Percentiles rank a stretch among this genome's conserved stretches.
These are phyloP conservation scores for Oreohelix idahoensis DNA, from an alignment of 1,140 invertebrate species.

Conservation along the genomic window DNA sequence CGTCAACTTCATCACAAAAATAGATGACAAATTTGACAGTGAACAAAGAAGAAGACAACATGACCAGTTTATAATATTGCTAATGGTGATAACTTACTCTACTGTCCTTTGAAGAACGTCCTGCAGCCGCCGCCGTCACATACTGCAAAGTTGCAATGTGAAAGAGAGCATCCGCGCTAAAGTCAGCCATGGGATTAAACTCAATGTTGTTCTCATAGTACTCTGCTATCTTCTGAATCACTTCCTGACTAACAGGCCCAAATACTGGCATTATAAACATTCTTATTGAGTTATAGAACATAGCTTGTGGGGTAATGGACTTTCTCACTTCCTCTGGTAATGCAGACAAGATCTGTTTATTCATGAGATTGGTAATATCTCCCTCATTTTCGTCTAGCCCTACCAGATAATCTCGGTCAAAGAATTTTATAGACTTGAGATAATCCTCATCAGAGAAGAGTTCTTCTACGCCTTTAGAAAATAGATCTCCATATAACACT, in stretches of 20 bases:
- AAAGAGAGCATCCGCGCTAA: constrained; percentile 17
- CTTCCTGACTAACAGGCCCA: constrained; percentile 14
- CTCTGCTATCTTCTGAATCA: background rate
- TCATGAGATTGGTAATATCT: background rate
- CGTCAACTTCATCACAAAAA: too few relatives aligned
- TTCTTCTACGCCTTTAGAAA: background rate
- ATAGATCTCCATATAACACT: constrained; percentile 9
- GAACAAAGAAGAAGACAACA: too few relatives aligned
- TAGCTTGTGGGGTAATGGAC: background rate
- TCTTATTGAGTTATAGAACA: background rate
- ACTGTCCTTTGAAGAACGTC: constrained; percentile 1
- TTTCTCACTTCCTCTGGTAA: background rate
- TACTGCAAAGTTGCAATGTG: constrained; percentile 11
- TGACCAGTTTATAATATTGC: too few relatives aligned
- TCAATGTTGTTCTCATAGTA: constrained; percentile 7
- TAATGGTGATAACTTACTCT: background rate
- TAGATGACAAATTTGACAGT: too few relatives aligned
- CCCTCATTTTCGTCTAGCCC: constrained; percentile 1
- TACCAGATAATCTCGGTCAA: constrained; percentile 1
- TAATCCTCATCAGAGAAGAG: constrained; percentile 14
- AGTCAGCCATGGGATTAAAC: constrained; percentile 12
- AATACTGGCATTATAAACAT: background rate
- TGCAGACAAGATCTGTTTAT: background rate
- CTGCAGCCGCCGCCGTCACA: background rate
- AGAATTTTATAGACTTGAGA: constrained; percentile 6